Base-by-base conservation (phyloP, 2,797 vertebrate genomes). In the Cephalopachus bancanus region DNA sequence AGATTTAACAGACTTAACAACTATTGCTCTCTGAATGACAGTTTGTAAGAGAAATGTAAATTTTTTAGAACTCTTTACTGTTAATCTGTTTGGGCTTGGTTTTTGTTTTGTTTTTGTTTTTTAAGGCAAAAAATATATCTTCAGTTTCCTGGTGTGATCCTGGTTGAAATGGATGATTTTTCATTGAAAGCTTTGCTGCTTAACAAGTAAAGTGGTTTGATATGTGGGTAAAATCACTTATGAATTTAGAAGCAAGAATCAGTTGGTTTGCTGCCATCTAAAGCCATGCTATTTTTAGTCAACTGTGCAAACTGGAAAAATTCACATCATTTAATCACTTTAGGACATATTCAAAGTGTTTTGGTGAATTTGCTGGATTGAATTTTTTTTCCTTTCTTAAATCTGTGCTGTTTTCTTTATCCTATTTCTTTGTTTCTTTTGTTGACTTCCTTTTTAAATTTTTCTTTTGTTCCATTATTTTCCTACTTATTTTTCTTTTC, bases 1-100 rank as follows among this genome's bases (percentile, higher is more conserved):
- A 98, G 98, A 98, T 97, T 98, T 91, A 93, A 98, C 88, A 96
- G 95, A 97, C 96, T 97, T 98, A 71, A 97, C 95, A 97, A 81
- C 60, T 83, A 69, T 78, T 30, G 6, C 69, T 91, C 94, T 95
- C 85, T 67, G 28, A 89, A 89, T 90, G 83, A 96, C 72, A 37
- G 74, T 97, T 97, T 98, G 92, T 97, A 96, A 95, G 97, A 97
- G 96, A 94, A 92, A 94, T 84, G 97, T 93, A 97, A 97, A 97
- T 98, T 97, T 98, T 95, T 94, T 93, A 97, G 95, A 98, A 97
- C 80, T 98, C 95, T 8, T 91, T 90, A 87, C 81, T 94, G 51
- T 97, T 95, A n/a, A 83, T 92, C 78, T 88, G 96, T 98, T 98
- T 97, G 97, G 95, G 98, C 88, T 96, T 33, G 81, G 93, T 97